Evolutionary conservation across 1,140 invertebrate species (phyloP).

Genomic region (Brachionus koreanus): DNA sequence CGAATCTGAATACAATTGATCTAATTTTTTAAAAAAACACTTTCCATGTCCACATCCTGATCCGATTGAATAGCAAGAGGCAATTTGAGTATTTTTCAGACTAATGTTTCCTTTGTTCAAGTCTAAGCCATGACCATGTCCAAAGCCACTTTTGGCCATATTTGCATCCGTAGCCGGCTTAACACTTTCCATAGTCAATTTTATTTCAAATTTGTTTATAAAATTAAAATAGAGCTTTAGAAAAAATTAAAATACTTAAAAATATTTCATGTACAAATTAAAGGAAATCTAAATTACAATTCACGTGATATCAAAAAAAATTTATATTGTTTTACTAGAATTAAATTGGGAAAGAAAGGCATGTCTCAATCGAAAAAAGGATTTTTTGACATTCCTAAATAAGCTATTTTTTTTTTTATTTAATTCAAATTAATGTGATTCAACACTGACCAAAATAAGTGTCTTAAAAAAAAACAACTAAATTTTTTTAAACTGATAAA

Average conservation of each 20-base stretch:
- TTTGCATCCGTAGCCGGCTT: background rate
- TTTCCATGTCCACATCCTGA: background rate
- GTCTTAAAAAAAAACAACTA: background rate
- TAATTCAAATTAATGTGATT: background rate
- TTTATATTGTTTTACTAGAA: background rate
- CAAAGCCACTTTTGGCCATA: background rate
- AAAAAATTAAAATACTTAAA: background rate
- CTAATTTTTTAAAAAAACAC: slow-evolving; percentile 1
- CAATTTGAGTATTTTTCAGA: slow-evolving; percentile 21
- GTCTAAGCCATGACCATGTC: slow-evolving; percentile 10
- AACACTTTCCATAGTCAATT: background rate
- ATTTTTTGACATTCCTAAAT: background rate
- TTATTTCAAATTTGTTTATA: background rate
- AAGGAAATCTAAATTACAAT: background rate
- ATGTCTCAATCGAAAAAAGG: background rate
- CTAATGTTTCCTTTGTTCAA: background rate
- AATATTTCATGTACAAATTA: background rate
- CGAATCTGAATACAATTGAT: background rate
- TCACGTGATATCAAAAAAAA: background rate
- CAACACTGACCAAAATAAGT: background rate
- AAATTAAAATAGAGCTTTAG: background rate
- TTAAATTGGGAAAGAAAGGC: background rate
- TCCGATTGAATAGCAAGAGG: slow-evolving; percentile 6
- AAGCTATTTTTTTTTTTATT: background rate
- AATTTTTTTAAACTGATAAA: background rate